A percentile compares a stretch with the other conserved stretches of the same genome.
Evolutionary conservation across 2,888 invertebrate species (phyloP).

Genomic region (Volucella inanis): DNA sequence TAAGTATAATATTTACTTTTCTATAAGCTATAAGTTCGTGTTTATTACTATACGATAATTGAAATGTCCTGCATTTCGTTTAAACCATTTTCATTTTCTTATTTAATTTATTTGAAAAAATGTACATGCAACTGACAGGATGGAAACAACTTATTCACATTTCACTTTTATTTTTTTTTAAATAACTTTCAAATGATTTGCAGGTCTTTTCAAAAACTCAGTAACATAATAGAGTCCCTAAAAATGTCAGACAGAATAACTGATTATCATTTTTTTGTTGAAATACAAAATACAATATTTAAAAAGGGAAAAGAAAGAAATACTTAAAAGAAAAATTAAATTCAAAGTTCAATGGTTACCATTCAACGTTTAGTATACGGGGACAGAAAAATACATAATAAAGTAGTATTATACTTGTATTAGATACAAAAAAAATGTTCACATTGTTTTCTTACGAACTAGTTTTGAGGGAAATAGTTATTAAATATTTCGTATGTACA

Average conservation of each 20-base stretch:
- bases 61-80: conserved; percentile 69
- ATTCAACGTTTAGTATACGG: conserved; percentile 4
- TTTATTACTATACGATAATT: conserved; percentile 52
- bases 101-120: conserved; percentile 20
- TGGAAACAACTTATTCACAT: conserved; percentile 43
- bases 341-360: conserved; percentile 2
- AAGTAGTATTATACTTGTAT: conserved; percentile 59
- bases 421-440: conserved; percentile 68
- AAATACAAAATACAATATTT: conserved; percentile 1
- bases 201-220: conserved; percentile 60
- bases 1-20: neutral
- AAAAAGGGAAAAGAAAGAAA: neutral
- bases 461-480: conserved; percentile 28
- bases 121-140: conserved; percentile 56
- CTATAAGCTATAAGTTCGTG: conserved; percentile 20
- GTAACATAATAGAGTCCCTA: conserved; percentile 70
- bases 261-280: conserved; percentile 11
- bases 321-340: neutral
- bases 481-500: conserved; percentile 48
- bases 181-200: neutral
- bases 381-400: conserved; percentile 3
- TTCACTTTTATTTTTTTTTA: neutral
- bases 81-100: conserved; percentile 3
- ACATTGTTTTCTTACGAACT: conserved; percentile 51
- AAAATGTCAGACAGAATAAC: conserved; percentile 67